These are phyloP conservation scores for Theristus sp. DNA, from an alignment of 2,888 invertebrate species.

Conservation along the genomic window DNA sequence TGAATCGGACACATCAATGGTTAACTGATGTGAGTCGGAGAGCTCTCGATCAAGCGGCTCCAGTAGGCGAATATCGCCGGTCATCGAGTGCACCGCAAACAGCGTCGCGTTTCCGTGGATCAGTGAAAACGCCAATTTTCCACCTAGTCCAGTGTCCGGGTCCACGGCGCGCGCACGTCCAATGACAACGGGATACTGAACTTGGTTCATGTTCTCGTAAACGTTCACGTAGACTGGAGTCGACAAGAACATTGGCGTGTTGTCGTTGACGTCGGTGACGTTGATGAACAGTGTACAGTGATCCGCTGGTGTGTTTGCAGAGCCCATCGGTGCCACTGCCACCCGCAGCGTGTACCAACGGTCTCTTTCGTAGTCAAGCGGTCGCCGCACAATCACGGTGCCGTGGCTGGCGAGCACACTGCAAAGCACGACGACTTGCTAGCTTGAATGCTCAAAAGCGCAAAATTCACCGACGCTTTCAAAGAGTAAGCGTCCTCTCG, in stretches of 20 bases:
- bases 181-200: slow-evolving; percentile 10
- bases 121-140: slow-evolving; percentile 24
- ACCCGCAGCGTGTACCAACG: slow-evolving; percentile 62
- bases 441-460: no score
- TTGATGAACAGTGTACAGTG: slow-evolving; percentile 46
- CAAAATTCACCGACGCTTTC: no score
- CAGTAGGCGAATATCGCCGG: slow-evolving; percentile 13
- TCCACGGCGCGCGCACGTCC: slow-evolving; percentile 27
- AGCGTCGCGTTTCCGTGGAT: slow-evolving; percentile 26
- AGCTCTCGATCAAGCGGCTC: slow-evolving; percentile 5
- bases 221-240: slow-evolving; percentile 80
- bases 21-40: neutral
- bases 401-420: slow-evolving; percentile 65
- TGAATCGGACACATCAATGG: slow-evolving; percentile 5
- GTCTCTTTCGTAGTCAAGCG: slow-evolving; percentile 75
- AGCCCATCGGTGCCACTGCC: slow-evolving; percentile 64
- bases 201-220: slow-evolving; percentile 44
- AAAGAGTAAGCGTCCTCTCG: no score
- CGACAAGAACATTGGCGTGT: slow-evolving; percentile 73
- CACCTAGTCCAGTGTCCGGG: slow-evolving; percentile 25
- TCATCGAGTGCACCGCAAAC: slow-evolving; percentile 23
- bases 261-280: slow-evolving; percentile 78
- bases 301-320: neutral
- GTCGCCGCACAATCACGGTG: slow-evolving; percentile 69
- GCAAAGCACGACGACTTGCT: no score